Conservation (phyloP, 1,140 invertebrate species). For the Panulirus ornatus region DNA sequence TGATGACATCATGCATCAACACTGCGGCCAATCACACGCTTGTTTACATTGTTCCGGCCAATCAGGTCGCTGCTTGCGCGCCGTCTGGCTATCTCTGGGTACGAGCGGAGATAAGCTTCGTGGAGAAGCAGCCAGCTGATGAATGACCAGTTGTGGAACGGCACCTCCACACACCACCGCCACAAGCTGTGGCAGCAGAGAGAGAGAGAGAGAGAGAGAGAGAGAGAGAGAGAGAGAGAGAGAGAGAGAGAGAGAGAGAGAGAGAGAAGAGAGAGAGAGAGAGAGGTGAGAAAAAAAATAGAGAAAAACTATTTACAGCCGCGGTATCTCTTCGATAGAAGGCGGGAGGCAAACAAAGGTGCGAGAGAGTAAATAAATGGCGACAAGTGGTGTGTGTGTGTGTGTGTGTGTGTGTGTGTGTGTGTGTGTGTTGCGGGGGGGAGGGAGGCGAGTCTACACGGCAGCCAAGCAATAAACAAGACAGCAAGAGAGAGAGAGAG, state of each 20-base stretch:
- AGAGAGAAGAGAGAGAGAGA: neutral
- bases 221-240: neutral
- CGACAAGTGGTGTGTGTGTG: neutral
- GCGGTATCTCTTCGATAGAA: neutral
- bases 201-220: constrained; percentile 15
- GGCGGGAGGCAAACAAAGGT: neutral
- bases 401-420: too few relatives aligned
- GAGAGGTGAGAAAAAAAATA: neutral
- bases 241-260: neutral
- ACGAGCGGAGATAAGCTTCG: neutral
- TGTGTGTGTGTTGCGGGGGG: too few relatives aligned
- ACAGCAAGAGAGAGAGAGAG: neutral
- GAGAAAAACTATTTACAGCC: neutral
- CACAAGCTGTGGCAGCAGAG: neutral
- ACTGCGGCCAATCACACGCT: neutral
- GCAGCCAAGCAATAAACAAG: neutral
- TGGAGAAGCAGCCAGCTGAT: neutral
- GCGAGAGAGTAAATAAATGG: neutral
- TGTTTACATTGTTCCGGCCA: neutral
- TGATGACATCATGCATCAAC: neutral
- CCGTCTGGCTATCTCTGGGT: neutral
- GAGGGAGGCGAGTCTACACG: too few relatives aligned
- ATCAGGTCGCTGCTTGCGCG: neutral
- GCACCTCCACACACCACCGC: too few relatives aligned
- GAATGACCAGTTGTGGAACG: neutral